Percentiles rank a stretch among this genome's conserved stretches.
Conservation (phyloP, 2,797 vertebrate species). For the Pogonophryne albipinna region DNA sequence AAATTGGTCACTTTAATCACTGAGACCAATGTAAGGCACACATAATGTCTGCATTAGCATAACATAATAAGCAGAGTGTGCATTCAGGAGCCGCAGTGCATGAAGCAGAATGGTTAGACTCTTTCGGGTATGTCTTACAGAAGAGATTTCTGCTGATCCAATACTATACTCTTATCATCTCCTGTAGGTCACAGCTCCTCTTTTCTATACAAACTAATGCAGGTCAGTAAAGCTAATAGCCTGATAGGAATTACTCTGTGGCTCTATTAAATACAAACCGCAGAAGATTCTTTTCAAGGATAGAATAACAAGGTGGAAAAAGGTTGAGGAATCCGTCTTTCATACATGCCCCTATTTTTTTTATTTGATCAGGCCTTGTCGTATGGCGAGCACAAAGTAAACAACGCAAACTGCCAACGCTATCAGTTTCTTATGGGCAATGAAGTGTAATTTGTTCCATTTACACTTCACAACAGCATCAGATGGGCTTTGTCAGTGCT, state of each 20-base stretch:
- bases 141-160: constrained; percentile 62
- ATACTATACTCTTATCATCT: constrained; percentile 28
- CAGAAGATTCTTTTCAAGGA: constrained; percentile 18
- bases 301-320: constrained; percentile 19
- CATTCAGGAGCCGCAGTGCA: constrained; percentile 69
- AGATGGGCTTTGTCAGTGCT: constrained; percentile 99
- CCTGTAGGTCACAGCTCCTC: constrained; percentile 36
- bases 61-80: constrained; percentile 73
- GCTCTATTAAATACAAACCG: not conserved
- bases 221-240: constrained; percentile 25
- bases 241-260: constrained; percentile 25
- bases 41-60: constrained; percentile 81
- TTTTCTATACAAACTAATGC: constrained; percentile 23
- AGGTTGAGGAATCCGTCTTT: constrained; percentile 29
- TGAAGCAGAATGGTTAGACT: constrained; percentile 74
- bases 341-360: constrained; percentile 84
- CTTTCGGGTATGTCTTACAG: constrained; percentile 57
- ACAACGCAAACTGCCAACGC: constrained; percentile 99
- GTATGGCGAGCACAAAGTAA: constrained; percentile 96
- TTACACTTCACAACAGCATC: constrained; percentile 99
- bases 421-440: constrained; percentile 99
- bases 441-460: constrained; percentile 99
- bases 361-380: constrained; percentile 96
- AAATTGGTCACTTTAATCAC: constrained; percentile 82
- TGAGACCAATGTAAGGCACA: constrained; percentile 71